phyloP scores from a whole-genome alignment of 2,888 invertebrate species.

The Amblyjoppa proteus region DNA sequence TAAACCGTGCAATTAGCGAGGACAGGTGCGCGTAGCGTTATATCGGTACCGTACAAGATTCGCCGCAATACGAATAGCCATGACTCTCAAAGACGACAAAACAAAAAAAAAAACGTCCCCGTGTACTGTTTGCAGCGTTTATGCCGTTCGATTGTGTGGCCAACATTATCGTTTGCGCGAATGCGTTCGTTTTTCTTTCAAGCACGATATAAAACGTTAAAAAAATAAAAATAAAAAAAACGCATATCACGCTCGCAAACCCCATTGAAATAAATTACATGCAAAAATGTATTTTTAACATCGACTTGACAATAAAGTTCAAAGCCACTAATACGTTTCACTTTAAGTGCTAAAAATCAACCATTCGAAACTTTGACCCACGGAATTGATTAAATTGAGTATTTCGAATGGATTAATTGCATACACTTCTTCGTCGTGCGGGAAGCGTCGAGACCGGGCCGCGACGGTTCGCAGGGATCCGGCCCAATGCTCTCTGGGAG shows the following conservation, averaged over 20 bases:
- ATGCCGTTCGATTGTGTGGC: neutral
- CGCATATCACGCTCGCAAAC: no score
- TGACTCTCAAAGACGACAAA: constrained; percentile 4
- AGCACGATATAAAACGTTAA: no score
- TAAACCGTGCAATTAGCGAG: constrained; percentile 49
- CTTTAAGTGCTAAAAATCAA: neutral
- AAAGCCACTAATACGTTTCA: no score
- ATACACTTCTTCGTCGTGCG: neutral
- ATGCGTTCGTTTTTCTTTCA: no score
- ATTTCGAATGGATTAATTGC: neutral
- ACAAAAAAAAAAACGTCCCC: neutral
- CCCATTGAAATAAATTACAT: no score
- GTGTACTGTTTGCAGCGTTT: constrained; percentile 5
- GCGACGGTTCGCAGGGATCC: neutral
- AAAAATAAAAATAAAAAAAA: no score
- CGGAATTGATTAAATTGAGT: no score
- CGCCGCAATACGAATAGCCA: constrained; percentile 19
- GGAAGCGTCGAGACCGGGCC: neutral
- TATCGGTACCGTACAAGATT: constrained; percentile 20
- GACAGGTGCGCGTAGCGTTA: constrained; percentile 46
- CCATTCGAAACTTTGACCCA: no score
- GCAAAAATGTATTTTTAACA: neutral
- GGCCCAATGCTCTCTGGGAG: neutral
- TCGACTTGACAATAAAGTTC: neutral
- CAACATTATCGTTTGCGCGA: neutral